Evolutionary conservation across 2,113 vertebrate genomes (phyloP).

Genomic region (Colossoma macropomum): DNA sequence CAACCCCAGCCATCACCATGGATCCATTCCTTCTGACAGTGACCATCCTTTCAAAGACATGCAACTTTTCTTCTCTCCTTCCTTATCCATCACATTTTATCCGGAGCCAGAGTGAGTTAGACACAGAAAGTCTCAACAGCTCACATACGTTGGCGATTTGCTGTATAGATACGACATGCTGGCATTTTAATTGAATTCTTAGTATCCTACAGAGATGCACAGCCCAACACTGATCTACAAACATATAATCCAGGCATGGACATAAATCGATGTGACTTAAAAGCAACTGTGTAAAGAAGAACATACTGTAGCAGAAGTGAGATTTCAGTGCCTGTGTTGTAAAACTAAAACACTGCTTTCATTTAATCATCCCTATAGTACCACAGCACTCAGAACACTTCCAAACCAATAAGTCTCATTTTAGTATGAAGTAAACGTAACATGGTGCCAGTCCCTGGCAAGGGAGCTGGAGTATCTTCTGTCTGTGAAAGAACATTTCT

Average conservation of each 20-base stretch:
- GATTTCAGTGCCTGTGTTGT: neutral
- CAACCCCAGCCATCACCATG: constrained; percentile 20
- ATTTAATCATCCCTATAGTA: neutral
- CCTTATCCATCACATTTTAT: neutral
- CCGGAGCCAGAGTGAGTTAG: neutral
- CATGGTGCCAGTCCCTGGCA: neutral
- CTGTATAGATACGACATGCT: neutral
- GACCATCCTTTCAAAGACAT: constrained; percentile 6
- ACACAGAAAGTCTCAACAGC: neutral
- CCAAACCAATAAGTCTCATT: neutral
- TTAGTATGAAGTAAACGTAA: neutral
- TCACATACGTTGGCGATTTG: neutral
- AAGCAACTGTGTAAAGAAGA: neutral
- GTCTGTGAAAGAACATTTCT: neutral
- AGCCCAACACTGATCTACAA: neutral
- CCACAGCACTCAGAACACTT: neutral
- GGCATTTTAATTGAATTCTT: neutral
- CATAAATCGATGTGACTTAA: neutral
- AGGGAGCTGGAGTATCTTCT: neutral
- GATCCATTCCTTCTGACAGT: constrained; percentile 1
- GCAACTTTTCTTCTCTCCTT: neutral
- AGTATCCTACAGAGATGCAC: neutral
- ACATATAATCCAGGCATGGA: neutral
- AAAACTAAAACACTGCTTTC: neutral
- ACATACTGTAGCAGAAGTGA: neutral